Evolutionary conservation across 37 sponge, comb jelly and placozoan genomes (phyloP).

Genomic region (Sycon ciliatum): DNA sequence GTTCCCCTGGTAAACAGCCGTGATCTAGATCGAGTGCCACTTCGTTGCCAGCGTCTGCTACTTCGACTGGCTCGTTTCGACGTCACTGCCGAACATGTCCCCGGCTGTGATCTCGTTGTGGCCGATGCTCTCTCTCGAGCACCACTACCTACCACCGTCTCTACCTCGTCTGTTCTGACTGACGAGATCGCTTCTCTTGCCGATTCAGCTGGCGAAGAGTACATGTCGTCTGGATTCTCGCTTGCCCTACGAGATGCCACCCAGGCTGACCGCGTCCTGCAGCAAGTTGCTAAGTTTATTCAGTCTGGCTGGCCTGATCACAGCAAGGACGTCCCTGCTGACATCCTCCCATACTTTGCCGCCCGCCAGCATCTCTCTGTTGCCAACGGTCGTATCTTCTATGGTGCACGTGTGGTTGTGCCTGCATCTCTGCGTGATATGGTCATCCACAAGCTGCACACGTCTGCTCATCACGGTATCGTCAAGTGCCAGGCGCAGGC

Average conservation of each 20-base stretch:
- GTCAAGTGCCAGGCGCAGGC: slow-evolving; percentile 24
- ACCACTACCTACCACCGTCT: too few relatives aligned
- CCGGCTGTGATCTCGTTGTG: slow-evolving; percentile 32
- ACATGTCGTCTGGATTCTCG: too few relatives aligned
- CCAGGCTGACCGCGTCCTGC: too few relatives aligned
- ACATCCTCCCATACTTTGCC: too few relatives aligned
- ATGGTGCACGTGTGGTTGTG: slow-evolving; percentile 22
- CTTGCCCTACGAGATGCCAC: too few relatives aligned
- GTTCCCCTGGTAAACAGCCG: slow-evolving; percentile 37
- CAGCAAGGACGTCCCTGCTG: too few relatives aligned
- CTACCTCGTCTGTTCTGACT: too few relatives aligned
- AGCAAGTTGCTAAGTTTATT: not conserved
- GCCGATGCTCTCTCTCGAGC: slow-evolving; percentile 45
- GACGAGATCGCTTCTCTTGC: too few relatives aligned
- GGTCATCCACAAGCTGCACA: slow-evolving; percentile 24
- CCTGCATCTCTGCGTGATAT: slow-evolving; percentile 5
- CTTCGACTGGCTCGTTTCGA: slow-evolving; percentile 36
- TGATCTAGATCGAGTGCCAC: slow-evolving; percentile 31
- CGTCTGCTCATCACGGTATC: slow-evolving; percentile 39
- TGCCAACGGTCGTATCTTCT: slow-evolving; percentile 23
- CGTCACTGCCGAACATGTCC: slow-evolving; percentile 34
- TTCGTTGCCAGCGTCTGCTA: slow-evolving; percentile 32
- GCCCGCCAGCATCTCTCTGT: slow-evolving; percentile 17
- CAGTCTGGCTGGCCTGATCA: not conserved
- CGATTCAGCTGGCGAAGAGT: too few relatives aligned